Percentiles rank a stretch among this genome's conserved stretches.
Conservation (phyloP, 2,797 vertebrate species). For the Poeciliopsis gracilis region DNA sequence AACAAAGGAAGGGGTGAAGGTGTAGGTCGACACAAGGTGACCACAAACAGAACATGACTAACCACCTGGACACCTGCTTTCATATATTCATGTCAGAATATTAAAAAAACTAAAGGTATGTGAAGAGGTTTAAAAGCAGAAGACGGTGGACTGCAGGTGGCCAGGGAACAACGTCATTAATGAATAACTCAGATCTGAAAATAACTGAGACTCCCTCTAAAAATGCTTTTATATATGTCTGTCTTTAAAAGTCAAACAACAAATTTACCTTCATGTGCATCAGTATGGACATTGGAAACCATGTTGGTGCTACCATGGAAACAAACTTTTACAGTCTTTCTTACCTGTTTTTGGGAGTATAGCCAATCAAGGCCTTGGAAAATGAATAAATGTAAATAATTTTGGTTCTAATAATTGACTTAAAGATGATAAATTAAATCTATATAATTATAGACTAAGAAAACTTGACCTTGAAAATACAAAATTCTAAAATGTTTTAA, state of each 20-base stretch:
- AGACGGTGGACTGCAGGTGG: neutral
- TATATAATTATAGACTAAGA: neutral
- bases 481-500: neutral
- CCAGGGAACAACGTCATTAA: neutral
- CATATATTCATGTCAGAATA: neutral
- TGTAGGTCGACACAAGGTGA: conserved; percentile 59
- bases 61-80: conserved; percentile 37
- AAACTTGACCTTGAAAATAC: neutral
- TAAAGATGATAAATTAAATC: neutral
- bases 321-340: neutral
- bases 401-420: neutral
- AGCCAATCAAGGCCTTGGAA: neutral
- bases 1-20: conserved; percentile 27
- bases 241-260: neutral
- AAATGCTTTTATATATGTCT: neutral
- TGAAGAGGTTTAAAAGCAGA: neutral
- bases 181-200: neutral
- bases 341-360: neutral
- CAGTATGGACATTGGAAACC: neutral
- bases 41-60: conserved; percentile 42
- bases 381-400: neutral
- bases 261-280: neutral
- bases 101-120: neutral
- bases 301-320: neutral
- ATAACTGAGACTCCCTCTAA: neutral